Percentiles rank a stretch among this genome's conserved stretches.
phyloP scores from a whole-genome alignment of 2,888 invertebrate species.

The Nomada hirtipes region DNA sequence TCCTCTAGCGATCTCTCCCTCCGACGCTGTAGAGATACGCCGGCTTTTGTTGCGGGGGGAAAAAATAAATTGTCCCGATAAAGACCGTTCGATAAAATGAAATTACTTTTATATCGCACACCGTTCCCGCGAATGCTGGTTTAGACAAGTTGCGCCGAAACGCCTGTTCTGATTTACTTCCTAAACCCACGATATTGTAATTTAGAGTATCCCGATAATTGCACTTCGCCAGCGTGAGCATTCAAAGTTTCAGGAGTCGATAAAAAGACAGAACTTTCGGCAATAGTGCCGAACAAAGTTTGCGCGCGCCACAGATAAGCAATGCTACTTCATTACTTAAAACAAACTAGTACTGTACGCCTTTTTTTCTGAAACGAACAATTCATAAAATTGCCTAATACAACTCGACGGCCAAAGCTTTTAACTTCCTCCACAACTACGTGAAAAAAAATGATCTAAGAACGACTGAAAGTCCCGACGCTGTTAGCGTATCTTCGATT shows the following conservation, averaged over 20 bases:
- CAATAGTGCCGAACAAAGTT: too few species aligned
- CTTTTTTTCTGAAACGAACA: too few species aligned
- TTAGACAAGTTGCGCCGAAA: background rate
- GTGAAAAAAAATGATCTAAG: too few species aligned
- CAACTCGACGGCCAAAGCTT: background rate
- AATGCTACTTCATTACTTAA: too few species aligned
- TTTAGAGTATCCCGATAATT: too few species aligned
- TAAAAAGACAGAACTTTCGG: too few species aligned
- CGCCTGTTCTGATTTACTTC: background rate
- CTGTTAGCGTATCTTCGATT: background rate
- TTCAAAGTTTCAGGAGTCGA: too few species aligned
- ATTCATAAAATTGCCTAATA: too few species aligned
- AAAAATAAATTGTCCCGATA: background rate
- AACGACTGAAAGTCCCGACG: background rate
- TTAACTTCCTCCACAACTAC: background rate
- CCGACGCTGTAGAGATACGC: background rate
- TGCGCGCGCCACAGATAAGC: too few species aligned
- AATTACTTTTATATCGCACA: constrained; percentile 5
- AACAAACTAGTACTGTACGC: too few species aligned
- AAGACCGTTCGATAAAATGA: constrained; percentile 12
- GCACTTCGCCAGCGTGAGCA: too few species aligned
- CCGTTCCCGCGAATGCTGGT: background rate
- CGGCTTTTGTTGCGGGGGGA: background rate
- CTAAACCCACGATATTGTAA: background rate
- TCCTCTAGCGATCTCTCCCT: background rate